Conservation (phyloP, 2,888 invertebrate genomes). For the Lacanobia oleracea region DNA sequence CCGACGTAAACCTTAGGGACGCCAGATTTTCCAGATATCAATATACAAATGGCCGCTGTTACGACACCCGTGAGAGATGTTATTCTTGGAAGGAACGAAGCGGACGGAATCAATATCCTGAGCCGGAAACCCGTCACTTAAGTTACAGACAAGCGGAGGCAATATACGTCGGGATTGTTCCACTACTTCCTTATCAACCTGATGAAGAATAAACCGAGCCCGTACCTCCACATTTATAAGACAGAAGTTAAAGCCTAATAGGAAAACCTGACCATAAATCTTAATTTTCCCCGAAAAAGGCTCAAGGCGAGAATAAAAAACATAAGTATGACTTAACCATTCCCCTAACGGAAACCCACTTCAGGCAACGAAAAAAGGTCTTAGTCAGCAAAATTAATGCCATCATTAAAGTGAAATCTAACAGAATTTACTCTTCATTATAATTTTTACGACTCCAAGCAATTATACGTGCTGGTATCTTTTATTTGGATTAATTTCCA, state of each 20-base stretch:
- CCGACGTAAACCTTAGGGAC: conserved; percentile 35
- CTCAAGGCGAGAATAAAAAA: conserved; percentile 58
- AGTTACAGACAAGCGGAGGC: conserved; percentile 32
- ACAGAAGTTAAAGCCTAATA: conserved; percentile 41
- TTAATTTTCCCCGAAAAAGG: conserved; percentile 53
- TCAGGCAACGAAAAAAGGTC: conserved; percentile 23
- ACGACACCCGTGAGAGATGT: conserved; percentile 38
- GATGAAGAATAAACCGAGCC: conserved; percentile 48
- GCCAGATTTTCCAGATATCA: conserved; percentile 51
- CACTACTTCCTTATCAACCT: conserved; percentile 30
- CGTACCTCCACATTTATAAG: conserved; percentile 45
- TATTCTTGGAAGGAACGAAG: conserved; percentile 25
- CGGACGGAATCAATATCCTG: conserved; percentile 47
- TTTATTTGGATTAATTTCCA: conserved; percentile 56
- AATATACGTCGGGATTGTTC: conserved; percentile 38
- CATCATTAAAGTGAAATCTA: conserved; percentile 44
- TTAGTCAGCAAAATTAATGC: conserved; percentile 48
- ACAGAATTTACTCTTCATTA: conserved; percentile 50
- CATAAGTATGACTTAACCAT: conserved; percentile 50
- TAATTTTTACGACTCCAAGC: conserved; percentile 39
- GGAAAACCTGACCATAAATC: conserved; percentile 53
- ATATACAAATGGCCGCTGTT: conserved; percentile 54
- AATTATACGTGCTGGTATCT: conserved; percentile 39
- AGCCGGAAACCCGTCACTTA: conserved; percentile 42
- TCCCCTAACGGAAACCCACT: conserved; percentile 29